phyloP scores from a whole-genome alignment of 1,140 invertebrate genomes.

The Helicoverpa armigera region DNA sequence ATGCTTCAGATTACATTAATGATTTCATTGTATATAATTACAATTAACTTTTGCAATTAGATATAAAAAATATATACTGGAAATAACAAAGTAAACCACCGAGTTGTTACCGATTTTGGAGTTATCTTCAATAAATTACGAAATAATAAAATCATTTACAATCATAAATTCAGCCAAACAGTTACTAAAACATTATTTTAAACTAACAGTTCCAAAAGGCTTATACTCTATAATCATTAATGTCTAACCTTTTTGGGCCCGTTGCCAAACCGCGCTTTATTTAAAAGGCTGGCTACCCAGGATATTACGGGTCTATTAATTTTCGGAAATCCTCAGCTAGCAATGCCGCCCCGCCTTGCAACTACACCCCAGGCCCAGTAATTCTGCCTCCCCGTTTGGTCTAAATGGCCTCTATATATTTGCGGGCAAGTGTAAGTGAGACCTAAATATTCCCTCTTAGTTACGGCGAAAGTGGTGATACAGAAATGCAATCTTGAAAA shows the following conservation, averaged over 20 bases:
- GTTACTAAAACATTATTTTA: too few relatives aligned
- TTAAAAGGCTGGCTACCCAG: slow-evolving; percentile 11
- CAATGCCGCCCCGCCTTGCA: slow-evolving; percentile 48
- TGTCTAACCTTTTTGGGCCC: not conserved
- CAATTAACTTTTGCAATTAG: too few relatives aligned
- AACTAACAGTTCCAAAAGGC: not conserved
- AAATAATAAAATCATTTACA: too few relatives aligned
- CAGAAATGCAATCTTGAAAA: slow-evolving; percentile 42
- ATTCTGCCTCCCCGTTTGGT: slow-evolving; percentile 66
- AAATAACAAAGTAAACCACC: too few relatives aligned
- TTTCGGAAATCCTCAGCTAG: slow-evolving; percentile 42
- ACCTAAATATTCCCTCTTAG: slow-evolving; percentile 67
- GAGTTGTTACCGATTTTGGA: too few relatives aligned
- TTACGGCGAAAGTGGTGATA: slow-evolving; percentile 14
- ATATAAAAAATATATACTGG: too few relatives aligned
- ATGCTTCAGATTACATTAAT: too few relatives aligned
- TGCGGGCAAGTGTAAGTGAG: slow-evolving; percentile 68
- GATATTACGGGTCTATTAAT: not conserved
- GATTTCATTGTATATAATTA: too few relatives aligned
- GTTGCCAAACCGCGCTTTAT: not conserved
- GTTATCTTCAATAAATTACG: too few relatives aligned
- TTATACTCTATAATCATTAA: not conserved
- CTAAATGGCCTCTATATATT: slow-evolving; percentile 74
- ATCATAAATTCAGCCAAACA: too few relatives aligned
- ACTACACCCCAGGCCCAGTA: slow-evolving; percentile 56